A percentile compares a stretch with the other conserved stretches of the same genome.
Conservation (phyloP, 2,113 vertebrate species). For the Poicephalus gulielmi region DNA sequence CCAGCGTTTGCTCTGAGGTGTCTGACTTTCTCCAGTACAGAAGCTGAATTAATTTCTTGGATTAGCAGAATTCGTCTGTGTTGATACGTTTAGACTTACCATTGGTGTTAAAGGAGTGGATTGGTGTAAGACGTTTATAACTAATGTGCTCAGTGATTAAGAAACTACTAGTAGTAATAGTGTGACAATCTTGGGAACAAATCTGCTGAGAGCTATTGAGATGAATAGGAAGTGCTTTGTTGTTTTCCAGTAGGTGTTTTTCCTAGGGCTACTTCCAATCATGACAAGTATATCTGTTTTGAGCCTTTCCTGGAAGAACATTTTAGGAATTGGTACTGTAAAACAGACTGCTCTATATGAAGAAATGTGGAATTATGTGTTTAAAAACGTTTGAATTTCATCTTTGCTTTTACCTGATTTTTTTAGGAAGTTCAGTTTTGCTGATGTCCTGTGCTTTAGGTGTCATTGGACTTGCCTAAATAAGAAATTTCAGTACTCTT, state of each 20-base stretch:
- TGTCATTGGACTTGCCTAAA: background rate
- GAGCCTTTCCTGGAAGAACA: background rate
- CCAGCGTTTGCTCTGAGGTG: background rate
- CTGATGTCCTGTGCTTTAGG: background rate
- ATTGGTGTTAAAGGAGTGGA: background rate
- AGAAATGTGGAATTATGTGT: background rate
- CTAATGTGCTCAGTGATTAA: background rate
- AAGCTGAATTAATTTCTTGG: background rate
- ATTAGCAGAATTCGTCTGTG: rapidly evolving
- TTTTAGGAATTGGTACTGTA: background rate
- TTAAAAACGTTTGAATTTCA: background rate
- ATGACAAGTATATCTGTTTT: background rate
- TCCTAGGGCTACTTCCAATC: background rate
- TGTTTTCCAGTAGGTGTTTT: background rate
- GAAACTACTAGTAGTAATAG: background rate
- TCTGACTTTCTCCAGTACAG: background rate
- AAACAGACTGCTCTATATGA: background rate
- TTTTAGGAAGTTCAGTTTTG: background rate
- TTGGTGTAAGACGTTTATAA: background rate
- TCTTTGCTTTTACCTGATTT: background rate
- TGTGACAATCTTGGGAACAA: background rate
- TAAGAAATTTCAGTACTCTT: background rate
- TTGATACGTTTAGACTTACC: too few species aligned
- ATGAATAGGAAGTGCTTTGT: background rate
- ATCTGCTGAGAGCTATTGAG: background rate